Base-by-base conservation (phyloP, 2,113 vertebrate species). In the Octodon degus region DNA sequence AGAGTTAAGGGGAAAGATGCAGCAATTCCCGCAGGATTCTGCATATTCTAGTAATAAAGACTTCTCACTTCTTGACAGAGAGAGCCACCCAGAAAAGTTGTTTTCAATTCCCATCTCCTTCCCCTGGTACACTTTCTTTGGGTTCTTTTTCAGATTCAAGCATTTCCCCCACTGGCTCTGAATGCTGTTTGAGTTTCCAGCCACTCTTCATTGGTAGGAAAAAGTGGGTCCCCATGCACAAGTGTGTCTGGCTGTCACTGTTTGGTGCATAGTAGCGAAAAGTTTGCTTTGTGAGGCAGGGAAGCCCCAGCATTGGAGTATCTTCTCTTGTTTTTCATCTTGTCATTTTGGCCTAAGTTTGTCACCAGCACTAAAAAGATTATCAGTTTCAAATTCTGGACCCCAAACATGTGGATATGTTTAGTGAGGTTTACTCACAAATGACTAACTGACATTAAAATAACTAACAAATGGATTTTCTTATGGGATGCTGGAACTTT, bases 81-180 rank as follows among this genome's bases (percentile, higher is more conserved):
- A 96, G 68, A 96, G 0, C 94, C 97, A 96, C 68, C 91, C 55
- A 0, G 5, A 96, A 74, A 97, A 97, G 93, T 97, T 94, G 53
- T 53, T 97, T 98, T 91, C 53, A 81, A 93, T 97, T 97, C 84
- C 93, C 68, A 95, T 90, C 87, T 97, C 97, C 79, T 98, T 96
- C 97, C 80, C 97, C 93, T 97, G 96, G 96, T 98, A 98, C 96
- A 97, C 53, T 98, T 88, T 97, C 96, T 98, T 98, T 95, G 83
- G 90, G 63, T 97, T 97, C 83, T 87, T 98, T 98, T 98, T 97
- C 95, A 95, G 94, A 97, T 93, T 98, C 65, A 91, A 79, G 50
- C 92, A 88, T 93, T 67, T 91, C 72, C 37, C 47, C 60, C 30
- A n/a, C 97, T 93, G 79, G 72, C 72, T 91, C 91, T 97, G 88